These are phyloP conservation scores for Nomada ferruginata DNA, from an alignment of 2,888 invertebrate genomes.

Conservation along the genomic window DNA sequence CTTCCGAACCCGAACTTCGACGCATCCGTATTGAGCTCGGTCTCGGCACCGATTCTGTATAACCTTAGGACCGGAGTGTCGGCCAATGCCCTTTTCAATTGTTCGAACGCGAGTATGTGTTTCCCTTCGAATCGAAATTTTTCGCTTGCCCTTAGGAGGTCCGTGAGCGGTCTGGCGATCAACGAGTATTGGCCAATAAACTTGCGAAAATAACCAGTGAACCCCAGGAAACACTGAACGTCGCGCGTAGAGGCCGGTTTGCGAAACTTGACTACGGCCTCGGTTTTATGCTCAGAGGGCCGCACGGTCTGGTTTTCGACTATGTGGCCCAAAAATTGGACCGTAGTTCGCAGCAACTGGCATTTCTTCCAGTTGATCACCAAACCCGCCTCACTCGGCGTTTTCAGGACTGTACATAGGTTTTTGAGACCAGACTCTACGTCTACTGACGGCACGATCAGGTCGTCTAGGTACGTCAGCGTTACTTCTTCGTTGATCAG, in stretches of 20 bases:
- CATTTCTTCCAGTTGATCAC: conserved; percentile 24
- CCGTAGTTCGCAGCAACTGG: conserved; percentile 7
- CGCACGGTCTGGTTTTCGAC: neutral
- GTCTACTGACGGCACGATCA: conserved; percentile 4
- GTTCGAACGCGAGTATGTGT: too few species aligned
- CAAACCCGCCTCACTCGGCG: neutral
- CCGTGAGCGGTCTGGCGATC: too few species aligned
- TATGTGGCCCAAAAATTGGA: conserved; percentile 13
- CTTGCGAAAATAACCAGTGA: too few species aligned
- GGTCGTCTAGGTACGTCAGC: conserved; percentile 9
- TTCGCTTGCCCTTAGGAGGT: too few species aligned
- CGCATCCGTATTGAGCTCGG: too few species aligned
- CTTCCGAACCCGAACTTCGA: too few species aligned
- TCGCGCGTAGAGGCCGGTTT: neutral
- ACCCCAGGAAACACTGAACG: too few species aligned
- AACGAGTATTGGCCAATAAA: too few species aligned
- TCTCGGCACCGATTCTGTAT: too few species aligned
- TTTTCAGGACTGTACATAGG: neutral
- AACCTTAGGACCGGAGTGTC: too few species aligned
- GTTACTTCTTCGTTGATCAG: conserved; percentile 2
- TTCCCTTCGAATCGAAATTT: too few species aligned
- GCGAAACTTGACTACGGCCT: conserved; percentile 45
- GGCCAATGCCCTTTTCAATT: too few species aligned
- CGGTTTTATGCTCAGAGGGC: conserved; percentile 45
- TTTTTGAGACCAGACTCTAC: neutral